Evolutionary conservation across 2,113 vertebrate genomes (phyloP), one percentile per base, ranked within the genome.

Genomic region (Paedocypris sp.): DNA sequence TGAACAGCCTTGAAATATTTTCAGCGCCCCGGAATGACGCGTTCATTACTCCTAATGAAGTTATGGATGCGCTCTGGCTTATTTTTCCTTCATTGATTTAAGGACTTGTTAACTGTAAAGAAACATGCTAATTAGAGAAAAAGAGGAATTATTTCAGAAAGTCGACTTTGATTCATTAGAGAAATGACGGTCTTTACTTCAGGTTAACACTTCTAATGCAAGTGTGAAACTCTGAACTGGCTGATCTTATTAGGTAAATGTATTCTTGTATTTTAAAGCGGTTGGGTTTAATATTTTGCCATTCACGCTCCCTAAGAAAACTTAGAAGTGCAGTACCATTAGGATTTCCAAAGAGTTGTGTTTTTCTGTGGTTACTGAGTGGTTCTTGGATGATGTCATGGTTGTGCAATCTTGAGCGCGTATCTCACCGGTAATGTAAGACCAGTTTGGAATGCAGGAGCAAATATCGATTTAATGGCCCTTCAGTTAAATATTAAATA

Each of bases 11-110:
- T 48, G 31, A 60, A 43, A 4, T 52, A 29, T 25, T 36, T 25
- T 53, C 60, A 68, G 54, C 50, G 49, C 59, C 54, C 52, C 51
- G 16, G 15, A 29, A 64, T 33, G n/a, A 4, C 13, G 62, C 60
- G 47, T 62, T 73, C 47, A 49, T 26, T 25, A 23, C 41, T 60
- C 36, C 29, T 52, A 31, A 36, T 31, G 23, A 18, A 23, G 36
- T 23, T 56, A 54, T 57, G 41, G 64, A 42, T 5, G 32, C n/a
- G 6, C 2, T 49, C n/a, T n/a, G n/a, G n/a, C n/a, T n/a, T n/a
- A n/a, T n/a, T n/a, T n/a, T n/a, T n/a, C n/a, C 25, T 18, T 6
- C 4, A 29, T 39, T 20, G 10, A 33, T 47, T 54, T 39, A 28
- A 33, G 19, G 11, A 25, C 13, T 41, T 65, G 22, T 54, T 47